A percentile compares a stretch with the other conserved stretches of the same genome.
These are phyloP conservation scores for Campoletis raptor DNA, from an alignment of 2,888 invertebrate species.

Conservation along the genomic window DNA sequence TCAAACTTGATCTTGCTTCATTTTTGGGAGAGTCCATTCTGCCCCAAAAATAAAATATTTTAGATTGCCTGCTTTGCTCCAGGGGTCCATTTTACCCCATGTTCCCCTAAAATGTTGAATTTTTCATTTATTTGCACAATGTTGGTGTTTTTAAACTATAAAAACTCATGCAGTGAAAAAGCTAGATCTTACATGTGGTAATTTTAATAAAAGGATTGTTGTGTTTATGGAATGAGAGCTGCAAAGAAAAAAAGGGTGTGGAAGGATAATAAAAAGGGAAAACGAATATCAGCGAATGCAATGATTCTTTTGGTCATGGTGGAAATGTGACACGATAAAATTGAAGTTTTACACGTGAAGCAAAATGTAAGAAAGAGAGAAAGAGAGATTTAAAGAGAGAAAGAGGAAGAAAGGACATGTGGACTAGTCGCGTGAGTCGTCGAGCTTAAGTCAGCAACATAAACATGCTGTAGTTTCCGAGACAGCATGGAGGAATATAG, in stretches of 20 bases:
- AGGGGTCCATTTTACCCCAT: too few species aligned
- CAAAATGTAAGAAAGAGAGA: not conserved
- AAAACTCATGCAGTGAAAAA: not conserved
- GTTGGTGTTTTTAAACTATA: not conserved
- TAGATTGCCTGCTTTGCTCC: too few species aligned
- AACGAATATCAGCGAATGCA: constrained; percentile 49
- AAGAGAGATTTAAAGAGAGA: not conserved
- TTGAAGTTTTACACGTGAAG: constrained; percentile 47
- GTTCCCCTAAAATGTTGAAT: too few species aligned
- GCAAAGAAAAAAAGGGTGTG: constrained; percentile 5
- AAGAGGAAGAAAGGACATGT: constrained; percentile 13
- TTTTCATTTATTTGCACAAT: not conserved
- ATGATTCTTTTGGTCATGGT: constrained; percentile 55
- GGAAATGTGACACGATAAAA: constrained; percentile 51
- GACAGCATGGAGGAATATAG: constrained; percentile 57
- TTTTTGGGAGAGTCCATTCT: too few species aligned
- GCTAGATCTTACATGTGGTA: not conserved
- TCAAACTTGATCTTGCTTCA: too few species aligned
- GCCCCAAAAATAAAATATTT: too few species aligned
- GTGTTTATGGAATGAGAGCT: not conserved
- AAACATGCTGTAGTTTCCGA: constrained; percentile 68
- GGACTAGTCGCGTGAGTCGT: constrained; percentile 70
- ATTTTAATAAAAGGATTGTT: constrained; percentile 16
- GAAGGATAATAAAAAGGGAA: constrained; percentile 11
- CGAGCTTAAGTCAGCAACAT: constrained; percentile 70